Evolutionary conservation across 1,140 invertebrate genomes (phyloP), one percentile per base, ranked within the genome.

Genomic region (Hormaphis cornu): DNA sequence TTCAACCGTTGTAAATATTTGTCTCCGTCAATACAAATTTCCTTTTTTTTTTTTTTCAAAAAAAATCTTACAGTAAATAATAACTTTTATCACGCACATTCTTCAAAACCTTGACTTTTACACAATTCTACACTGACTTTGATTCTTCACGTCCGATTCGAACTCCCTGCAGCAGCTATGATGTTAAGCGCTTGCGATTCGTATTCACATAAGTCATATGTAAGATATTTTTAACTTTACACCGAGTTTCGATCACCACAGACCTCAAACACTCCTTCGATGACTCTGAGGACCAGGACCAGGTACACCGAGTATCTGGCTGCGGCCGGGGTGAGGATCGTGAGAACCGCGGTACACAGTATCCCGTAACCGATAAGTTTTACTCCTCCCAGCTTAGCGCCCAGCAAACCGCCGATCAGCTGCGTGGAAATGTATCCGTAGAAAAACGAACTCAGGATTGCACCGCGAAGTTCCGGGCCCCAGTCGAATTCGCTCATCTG

Each of bases 261-360:
- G 80, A 92, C 90, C 83, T 95, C 92, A 77, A 89, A 93, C 40
- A 96, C 77, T 52, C 94, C 94, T 80, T 95, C 90, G 24, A 94
- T 76, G 16, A 95, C 85, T 73, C 94, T 80, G 0, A 93, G 80
- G 3, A 82, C 80, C 24, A 96, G 79, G 0, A 96, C 82, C 7
- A 89, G 75, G 42, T 83, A 85, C 1, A 88, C 82, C 72, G 86
- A 89, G 42, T 83, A 82, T 73, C 85, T 83, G 0, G 89, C 89
- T 1, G 90, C 81, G 5, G 86, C 78, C 2, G 93, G 93, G 0
- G 89, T 93, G 22, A 96, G 75, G 48, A 97, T 76, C 0, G 91
- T 94, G 30, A 94, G 79, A 9, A 93, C 76, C 1, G 91, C 87
- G 1, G 92, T 91, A 1, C 84, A 81, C 0, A 89, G 84, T 35